Evolutionary conservation across 1,140 invertebrate genomes (phyloP), one percentile per base, ranked within the genome.

Genomic region (Drosophila biarmipes): DNA sequence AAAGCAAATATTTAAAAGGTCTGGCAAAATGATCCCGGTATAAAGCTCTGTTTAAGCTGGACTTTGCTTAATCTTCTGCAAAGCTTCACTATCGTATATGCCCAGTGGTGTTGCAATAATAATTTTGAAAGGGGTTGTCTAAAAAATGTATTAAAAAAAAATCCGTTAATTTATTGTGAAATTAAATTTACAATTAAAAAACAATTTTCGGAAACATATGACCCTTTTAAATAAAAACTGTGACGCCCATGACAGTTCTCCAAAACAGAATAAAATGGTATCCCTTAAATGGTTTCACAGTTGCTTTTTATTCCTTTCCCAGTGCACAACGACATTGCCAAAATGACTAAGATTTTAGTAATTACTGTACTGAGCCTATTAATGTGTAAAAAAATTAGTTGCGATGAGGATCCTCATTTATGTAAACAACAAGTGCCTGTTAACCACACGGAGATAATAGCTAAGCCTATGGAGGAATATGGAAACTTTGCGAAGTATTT

Each of bases 401-500:
- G 29, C 14, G 6, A 56, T 38, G 11, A 7, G 19, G 48, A 74
- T 24, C 19, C 19, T 11, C 46, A 56, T 29, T 46, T 74, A 14
- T 74, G 72, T 6, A 34, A 3, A 8, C 17, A 15, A 14, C 4
- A 11, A 4, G 27, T 64, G 6, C 1, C 19, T 15, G 42, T 56
- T 0, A 34, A 4, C 12, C 56, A 56, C 11, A 21, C n/a, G 2
- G 52, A 64, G 40, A 24, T 14, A 14, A 24, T 56, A 14, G 0
- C 29, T 2, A 45, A 4, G 5, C 29, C 21, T 10, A 17, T 54
- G 12, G 7, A 24, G 0, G 24, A 55, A 2, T 74, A 27, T 15
- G 57, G 69, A 0, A 4, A 0, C 2, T 31, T 72, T 19, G n/a
- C n/a, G 6, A 35, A 56, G 6, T 54, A 37, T 48, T 73, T 51